These are phyloP conservation scores for Ctenochaetus hawaiiensis DNA, from an alignment of 2,797 vertebrate genomes.

Conservation along the genomic window DNA sequence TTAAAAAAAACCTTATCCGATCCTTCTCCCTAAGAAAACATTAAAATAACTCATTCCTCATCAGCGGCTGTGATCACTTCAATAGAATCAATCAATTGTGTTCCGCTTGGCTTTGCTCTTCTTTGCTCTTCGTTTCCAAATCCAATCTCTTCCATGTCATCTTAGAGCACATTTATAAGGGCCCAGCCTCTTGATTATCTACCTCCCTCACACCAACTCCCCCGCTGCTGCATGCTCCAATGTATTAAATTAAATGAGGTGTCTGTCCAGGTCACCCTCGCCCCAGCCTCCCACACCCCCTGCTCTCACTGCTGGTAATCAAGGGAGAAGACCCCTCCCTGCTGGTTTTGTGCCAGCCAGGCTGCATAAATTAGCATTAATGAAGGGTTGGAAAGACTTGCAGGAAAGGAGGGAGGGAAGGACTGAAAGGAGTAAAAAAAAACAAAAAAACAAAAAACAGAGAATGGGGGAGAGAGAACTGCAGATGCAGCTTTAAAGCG, in stretches of 20 bases:
- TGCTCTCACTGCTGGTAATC: conserved; percentile 84
- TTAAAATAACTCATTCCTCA: conserved; percentile 83
- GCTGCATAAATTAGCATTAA: conserved; percentile 88
- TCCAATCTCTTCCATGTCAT: conserved; percentile 95
- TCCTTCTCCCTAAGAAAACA: conserved; percentile 61
- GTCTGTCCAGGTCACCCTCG: conserved; percentile 92
- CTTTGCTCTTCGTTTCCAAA: conserved; percentile 90
- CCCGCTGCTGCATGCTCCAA: conserved; percentile 85
- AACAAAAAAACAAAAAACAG: conserved; percentile 22
- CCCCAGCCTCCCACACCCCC: conserved; percentile 79
- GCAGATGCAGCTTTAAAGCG: conserved; percentile 65
- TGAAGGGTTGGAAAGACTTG: conserved; percentile 72
- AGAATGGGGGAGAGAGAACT: conserved; percentile 39
- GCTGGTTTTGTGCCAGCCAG: conserved; percentile 76
- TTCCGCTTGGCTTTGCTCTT: conserved; percentile 90
- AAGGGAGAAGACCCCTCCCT: conserved; percentile 82
- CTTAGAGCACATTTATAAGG: conserved; percentile 91
- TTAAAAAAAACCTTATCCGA: conserved; percentile 70
- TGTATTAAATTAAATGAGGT: conserved; percentile 97
- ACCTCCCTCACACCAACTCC: conserved; percentile 86
- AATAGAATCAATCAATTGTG: conserved; percentile 92
- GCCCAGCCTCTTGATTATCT: conserved; percentile 91
- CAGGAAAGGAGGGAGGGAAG: conserved; percentile 66
- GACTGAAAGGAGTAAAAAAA: conserved; percentile 53
- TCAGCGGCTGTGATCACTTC: conserved; percentile 86